Conservation (phyloP, 2,888 invertebrate species). For the Platycnemis pennipes region DNA sequence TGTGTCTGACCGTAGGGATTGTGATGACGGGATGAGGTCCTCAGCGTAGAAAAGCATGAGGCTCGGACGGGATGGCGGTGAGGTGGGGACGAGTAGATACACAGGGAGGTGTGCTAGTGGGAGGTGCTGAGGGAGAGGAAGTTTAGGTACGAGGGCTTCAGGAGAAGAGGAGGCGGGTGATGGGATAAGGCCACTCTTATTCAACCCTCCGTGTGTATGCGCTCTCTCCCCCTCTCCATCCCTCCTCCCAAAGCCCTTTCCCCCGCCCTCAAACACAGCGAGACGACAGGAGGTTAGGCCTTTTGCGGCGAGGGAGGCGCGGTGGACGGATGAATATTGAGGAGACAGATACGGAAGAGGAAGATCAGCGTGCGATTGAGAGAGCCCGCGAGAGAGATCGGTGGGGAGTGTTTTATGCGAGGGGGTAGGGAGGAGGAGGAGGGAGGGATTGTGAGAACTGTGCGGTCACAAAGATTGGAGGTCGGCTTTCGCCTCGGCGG, state of each 20-base stretch:
- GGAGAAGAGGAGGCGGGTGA: neutral
- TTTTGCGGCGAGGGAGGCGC: constrained; percentile 2
- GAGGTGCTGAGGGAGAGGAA: neutral
- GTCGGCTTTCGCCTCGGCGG: constrained; percentile 20
- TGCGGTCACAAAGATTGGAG: constrained; percentile 28
- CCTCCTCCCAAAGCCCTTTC: too few species aligned
- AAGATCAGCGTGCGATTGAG: neutral
- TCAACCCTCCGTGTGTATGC: neutral
- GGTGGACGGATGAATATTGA: neutral
- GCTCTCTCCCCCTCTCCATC: too few species aligned
- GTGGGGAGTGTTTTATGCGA: constrained; percentile 30
- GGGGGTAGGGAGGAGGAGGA: neutral
- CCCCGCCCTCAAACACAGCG: neutral
- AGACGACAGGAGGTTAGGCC: constrained; percentile 48
- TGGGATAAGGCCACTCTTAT: constrained; percentile 42
- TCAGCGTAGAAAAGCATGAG: neutral
- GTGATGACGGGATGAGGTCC: neutral
- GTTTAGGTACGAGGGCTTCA: neutral
- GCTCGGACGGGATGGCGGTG: neutral
- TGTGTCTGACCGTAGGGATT: neutral
- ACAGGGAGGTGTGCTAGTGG: neutral
- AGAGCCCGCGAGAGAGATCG: neutral
- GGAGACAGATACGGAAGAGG: constrained; percentile 33
- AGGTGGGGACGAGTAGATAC: neutral
- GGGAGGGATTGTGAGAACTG: neutral